These are phyloP conservation scores for Simalia tracyae DNA, from an alignment of 2,797 vertebrate genomes.

Conservation along the genomic window DNA sequence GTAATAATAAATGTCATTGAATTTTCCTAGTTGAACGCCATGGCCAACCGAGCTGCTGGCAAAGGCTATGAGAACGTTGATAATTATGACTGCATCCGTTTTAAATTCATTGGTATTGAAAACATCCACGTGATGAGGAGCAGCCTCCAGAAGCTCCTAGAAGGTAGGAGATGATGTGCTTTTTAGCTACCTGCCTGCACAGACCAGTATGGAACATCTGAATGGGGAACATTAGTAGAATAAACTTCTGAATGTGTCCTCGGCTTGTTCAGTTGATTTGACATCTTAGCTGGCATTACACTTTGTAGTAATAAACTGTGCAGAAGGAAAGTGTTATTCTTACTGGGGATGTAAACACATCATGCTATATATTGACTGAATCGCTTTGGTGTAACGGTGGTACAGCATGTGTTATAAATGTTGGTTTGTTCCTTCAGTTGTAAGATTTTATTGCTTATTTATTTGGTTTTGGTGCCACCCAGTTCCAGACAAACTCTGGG, in stretches of 20 bases:
- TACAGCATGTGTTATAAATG: not conserved
- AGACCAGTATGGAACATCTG: too few species aligned
- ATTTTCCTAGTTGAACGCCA: slow-evolving; percentile 78
- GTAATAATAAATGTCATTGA: slow-evolving; percentile 7
- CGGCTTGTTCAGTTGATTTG: not conserved
- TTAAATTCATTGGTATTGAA: slow-evolving; percentile 83
- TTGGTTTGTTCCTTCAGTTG: not conserved
- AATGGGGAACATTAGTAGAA: not conserved
- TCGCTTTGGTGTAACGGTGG: not conserved
- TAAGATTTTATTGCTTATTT: not conserved
- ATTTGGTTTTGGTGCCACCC: too few species aligned
- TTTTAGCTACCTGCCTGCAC: not conserved
- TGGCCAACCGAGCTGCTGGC: slow-evolving; percentile 81
- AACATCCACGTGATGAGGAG: slow-evolving; percentile 84
- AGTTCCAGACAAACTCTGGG: too few species aligned
- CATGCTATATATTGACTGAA: not conserved
- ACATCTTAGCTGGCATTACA: not conserved
- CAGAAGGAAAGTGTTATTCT: not conserved
- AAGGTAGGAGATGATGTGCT: slow-evolving; percentile 63
- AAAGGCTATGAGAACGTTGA: slow-evolving; percentile 86
- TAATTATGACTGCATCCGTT: slow-evolving; percentile 80
- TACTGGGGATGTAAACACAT: not conserved
- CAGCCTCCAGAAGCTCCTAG: slow-evolving; percentile 82
- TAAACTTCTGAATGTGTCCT: not conserved
- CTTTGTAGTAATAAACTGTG: not conserved